These are phyloP conservation scores for Rhinophrynus dorsalis DNA, from an alignment of 2,797 vertebrate genomes.

Conservation along the genomic window DNA sequence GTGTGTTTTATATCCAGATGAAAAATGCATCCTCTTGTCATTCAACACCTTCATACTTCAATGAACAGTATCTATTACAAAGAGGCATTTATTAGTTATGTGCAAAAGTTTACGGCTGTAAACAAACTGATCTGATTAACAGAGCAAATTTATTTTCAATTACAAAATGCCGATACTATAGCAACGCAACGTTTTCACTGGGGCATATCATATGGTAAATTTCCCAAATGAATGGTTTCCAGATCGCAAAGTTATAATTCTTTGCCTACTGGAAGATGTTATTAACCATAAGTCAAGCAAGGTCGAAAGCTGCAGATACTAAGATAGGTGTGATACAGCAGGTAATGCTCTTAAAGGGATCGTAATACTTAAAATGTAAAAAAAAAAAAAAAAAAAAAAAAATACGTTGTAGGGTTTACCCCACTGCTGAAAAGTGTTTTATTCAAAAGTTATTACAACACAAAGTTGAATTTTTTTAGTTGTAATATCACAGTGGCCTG, in stretches of 20 bases:
- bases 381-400: no score
- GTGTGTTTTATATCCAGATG: no score
- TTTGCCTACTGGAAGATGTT: not conserved
- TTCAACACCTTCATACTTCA: not conserved
- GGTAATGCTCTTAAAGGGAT: no score
- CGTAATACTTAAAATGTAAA: no score
- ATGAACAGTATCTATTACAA: not conserved
- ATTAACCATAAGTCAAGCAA: not conserved
- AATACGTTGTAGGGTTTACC: no score
- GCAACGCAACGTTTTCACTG: not conserved
- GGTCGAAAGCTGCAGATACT: not conserved
- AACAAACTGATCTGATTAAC: not conserved
- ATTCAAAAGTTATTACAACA: no score
- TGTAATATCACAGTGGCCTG: no score
- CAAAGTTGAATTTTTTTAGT: no score
- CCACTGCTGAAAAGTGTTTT: no score
- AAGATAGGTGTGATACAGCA: no score
- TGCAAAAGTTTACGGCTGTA: not conserved
- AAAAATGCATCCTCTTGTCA: no score
- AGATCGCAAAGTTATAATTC: not conserved
- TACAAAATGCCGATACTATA: not conserved
- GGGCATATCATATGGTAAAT: not conserved
- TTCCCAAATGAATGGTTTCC: not conserved
- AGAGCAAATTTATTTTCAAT: not conserved
- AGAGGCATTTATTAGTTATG: not conserved